phyloP scores from a whole-genome alignment of 2,888 invertebrate genomes.

The Drosophila nigricruria region DNA sequence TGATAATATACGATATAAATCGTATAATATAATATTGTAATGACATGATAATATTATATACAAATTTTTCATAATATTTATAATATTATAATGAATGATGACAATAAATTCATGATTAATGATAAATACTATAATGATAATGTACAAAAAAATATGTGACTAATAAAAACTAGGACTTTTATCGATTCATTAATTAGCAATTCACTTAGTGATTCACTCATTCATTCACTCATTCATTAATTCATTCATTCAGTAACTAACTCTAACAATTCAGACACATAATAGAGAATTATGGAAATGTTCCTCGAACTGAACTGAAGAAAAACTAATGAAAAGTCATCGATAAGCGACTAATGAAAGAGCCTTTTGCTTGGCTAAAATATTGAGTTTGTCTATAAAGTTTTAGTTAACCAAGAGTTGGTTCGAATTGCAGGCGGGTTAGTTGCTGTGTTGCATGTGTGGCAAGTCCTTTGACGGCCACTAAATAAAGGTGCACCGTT shows the following conservation, averaged over 20 bases:
- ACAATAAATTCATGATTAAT: no score
- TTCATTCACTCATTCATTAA: neutral
- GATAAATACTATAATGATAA: no score
- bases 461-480: neutral
- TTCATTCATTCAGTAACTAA: neutral
- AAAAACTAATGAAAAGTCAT: neutral
- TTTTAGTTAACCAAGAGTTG: neutral
- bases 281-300: neutral
- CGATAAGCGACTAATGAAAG: neutral
- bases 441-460: slow-evolving; percentile 6
- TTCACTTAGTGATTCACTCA: neutral
- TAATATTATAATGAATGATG: no score
- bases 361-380: neutral
- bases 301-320: neutral
- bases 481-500: no score
- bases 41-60: no score
- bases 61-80: no score
- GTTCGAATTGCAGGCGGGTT: neutral
- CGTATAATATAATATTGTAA: no score
- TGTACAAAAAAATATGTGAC: no score
- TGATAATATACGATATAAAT: no score
- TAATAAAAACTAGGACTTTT: neutral
- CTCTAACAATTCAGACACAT: neutral
- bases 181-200: neutral
- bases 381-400: slow-evolving; percentile 4